Percentiles rank a stretch among this genome's conserved stretches.
Conservation (phyloP, 2,888 invertebrate species). For the Eilema depressum region DNA sequence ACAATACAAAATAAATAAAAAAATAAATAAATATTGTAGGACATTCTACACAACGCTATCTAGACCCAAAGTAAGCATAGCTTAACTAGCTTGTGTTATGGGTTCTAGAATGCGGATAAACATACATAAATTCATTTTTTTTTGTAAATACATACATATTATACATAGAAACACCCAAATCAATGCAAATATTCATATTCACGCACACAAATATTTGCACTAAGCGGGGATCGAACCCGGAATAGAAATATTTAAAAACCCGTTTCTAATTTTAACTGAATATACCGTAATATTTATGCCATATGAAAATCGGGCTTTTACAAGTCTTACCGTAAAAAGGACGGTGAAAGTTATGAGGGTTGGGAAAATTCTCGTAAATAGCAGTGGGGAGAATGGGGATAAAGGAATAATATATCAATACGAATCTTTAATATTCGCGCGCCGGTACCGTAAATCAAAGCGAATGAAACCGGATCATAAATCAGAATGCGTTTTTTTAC, state of each 20-base stretch:
- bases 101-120: no score
- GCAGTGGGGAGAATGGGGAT: constrained; percentile 83
- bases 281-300: constrained; percentile 67
- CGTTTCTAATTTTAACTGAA: constrained; percentile 63
- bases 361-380: constrained; percentile 84
- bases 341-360: constrained; percentile 85
- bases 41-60: no score
- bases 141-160: no score
- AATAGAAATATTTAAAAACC: constrained; percentile 40
- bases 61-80: no score
- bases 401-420: constrained; percentile 87
- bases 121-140: no score
- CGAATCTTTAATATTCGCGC: constrained; percentile 86
- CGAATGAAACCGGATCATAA: constrained; percentile 81
- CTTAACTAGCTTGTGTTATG: no score
- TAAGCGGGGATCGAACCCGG: no score
- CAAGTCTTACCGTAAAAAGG: constrained; percentile 82
- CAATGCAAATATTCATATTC: no score
- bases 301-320: constrained; percentile 75
- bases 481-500: constrained; percentile 71
- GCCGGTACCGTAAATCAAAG: constrained; percentile 82
- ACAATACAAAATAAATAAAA: no score
- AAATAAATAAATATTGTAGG: no score
- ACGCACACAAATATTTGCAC: no score
- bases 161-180: no score